These are phyloP conservation scores for Dendroctonus ponderosae DNA, from an alignment of 1,140 invertebrate genomes.

Conservation along the genomic window DNA sequence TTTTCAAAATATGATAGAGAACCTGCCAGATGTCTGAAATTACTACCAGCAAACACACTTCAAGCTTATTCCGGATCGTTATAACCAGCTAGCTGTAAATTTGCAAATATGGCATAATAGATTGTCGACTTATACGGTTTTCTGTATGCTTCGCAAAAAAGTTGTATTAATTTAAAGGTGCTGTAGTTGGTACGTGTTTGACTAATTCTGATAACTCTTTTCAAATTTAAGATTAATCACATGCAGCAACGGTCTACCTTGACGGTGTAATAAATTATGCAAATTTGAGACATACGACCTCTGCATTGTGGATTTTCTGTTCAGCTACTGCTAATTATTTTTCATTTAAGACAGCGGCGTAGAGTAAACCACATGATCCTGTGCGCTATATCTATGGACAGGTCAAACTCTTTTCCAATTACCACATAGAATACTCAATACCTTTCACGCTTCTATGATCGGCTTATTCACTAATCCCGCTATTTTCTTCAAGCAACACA, in stretches of 20 bases:
- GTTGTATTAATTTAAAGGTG: constrained; percentile 5
- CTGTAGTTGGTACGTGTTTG: background rate
- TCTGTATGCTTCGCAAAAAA: constrained; percentile 5
- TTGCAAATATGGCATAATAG: constrained; percentile 14
- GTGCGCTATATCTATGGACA: no score
- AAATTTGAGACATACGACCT: constrained; percentile 1
- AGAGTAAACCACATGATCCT: no score
- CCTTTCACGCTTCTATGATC: no score
- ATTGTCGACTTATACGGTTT: constrained; percentile 10
- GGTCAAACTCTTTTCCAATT: no score
- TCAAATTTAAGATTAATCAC: constrained; percentile 7
- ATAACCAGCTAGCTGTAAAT: constrained; percentile 9
- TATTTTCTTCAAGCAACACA: no score
- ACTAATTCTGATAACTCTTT: constrained; percentile 6
- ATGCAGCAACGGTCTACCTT: background rate
- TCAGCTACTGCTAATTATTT: background rate
- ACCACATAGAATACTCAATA: no score
- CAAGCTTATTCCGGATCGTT: no score
- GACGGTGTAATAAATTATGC: background rate
- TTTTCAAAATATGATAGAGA: no score
- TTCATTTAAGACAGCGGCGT: no score
- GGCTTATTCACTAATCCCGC: no score
- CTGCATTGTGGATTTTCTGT: background rate
- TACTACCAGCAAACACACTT: no score
- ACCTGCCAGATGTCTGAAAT: no score